Base-by-base conservation (phyloP, 37 sponge, comb jelly and placozoan genomes). In the Halisarca cf. caerulea region DNA sequence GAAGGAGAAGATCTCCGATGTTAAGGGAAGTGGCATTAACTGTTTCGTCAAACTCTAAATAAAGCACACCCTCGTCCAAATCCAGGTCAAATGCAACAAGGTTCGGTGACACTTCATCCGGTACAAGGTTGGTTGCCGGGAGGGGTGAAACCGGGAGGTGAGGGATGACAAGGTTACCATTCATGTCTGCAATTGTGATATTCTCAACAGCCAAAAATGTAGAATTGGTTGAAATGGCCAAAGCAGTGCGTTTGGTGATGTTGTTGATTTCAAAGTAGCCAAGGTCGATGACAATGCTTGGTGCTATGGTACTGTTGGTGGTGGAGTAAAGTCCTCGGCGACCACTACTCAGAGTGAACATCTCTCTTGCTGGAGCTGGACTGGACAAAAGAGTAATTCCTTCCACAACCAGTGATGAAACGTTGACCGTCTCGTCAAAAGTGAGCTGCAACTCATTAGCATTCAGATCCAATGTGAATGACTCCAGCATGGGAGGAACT, bases 351-450 rank as follows among this genome's bases (percentile, higher is more conserved):
- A 96, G 58, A 42, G 85, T 74, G 88, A 84, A 96, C 17, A 30
- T 43, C 37, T 70, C 40, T 69, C 81, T 78, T 32, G 70, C 55
- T 61, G 82, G 57, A 27, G 74, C 24, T 33, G 79, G 54, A 0
- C 64, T 38, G 45, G 95, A 95, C 9, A 87, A 57, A 0, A 96
- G 82, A 21, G 90, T 89, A 18, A 96, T 43, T 36, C 44, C 85
- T 0, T 78, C 44, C 24, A 93, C 77, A 42, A 83, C 59, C 0
- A 93, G 82, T 9, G 92, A 91, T 4, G 84, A 45, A 41, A 84
- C 86, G 60, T 96, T 93, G 23, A 96, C 97, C 32, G 94, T 87
- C 60, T 96, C 97, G 75, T 89, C 90, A 78, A 96, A 96, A 8
- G 82, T 88, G 33, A 96, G 86, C 9, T 45, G 59, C 39, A 96